Evolutionary conservation across 2,888 invertebrate species (phyloP).

Genomic region (Drosophila testacea): DNA sequence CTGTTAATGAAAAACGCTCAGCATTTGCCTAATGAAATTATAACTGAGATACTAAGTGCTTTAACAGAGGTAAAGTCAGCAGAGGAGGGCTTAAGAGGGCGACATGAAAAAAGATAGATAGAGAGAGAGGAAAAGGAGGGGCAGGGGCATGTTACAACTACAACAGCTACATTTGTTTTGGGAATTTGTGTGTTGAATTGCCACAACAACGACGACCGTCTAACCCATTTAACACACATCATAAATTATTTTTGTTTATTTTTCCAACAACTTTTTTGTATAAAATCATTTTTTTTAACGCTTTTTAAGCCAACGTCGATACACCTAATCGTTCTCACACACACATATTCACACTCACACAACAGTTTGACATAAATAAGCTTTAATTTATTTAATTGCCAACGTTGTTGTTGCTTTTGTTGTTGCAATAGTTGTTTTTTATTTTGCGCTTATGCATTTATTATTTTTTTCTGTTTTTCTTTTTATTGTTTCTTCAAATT

Average conservation of each 20-base stretch:
- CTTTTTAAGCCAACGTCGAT: constrained; percentile 62
- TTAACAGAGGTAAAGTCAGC: neutral
- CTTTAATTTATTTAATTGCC: constrained; percentile 83
- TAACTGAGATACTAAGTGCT: constrained; percentile 70
- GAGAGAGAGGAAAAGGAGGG: neutral
- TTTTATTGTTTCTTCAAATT: constrained; percentile 21
- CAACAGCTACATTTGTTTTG: neutral
- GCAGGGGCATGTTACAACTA: neutral
- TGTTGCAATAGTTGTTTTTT: constrained; percentile 16
- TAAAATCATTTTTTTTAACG: constrained; percentile 31
- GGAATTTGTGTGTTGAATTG: neutral
- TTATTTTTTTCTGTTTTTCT: constrained; percentile 23
- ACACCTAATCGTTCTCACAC: constrained; percentile 45
- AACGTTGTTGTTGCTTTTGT: constrained; percentile 37
- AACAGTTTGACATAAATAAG: constrained; percentile 47
- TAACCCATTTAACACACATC: constrained; percentile 78
- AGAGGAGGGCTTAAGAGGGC: neutral
- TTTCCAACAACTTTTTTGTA: constrained; percentile 2
- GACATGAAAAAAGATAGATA: neutral
- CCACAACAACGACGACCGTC: constrained; percentile 11
- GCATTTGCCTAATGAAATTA: constrained; percentile 81
- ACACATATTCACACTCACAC: constrained; percentile 15
- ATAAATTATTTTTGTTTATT: constrained; percentile 52
- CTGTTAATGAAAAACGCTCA: constrained; percentile 81
- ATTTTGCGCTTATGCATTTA: constrained; percentile 41